Evolutionary conservation across 35 echinoderm and acorn worm genomes (phyloP).

Genomic region (Anneissia japonica): DNA sequence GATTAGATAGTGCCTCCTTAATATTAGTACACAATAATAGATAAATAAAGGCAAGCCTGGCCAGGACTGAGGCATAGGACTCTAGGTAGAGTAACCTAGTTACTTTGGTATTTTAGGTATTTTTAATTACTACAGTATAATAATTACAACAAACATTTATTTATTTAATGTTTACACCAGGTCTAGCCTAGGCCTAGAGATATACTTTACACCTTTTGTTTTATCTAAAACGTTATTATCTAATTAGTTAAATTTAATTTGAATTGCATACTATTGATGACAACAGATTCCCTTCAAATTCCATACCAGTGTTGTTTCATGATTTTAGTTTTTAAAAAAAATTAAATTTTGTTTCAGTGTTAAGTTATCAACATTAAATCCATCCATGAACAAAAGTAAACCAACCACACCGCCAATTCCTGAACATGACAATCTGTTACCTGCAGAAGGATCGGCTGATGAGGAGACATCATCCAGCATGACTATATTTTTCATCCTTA

Average conservation of each 20-base stretch:
- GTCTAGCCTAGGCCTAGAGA: too few species aligned
- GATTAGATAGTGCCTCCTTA: neutral
- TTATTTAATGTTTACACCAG: too few species aligned
- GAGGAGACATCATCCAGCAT: slow-evolving; percentile 66
- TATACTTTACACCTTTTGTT: too few species aligned
- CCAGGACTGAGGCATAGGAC: too few species aligned
- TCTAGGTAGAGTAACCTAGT: too few species aligned
- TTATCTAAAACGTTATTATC: too few species aligned
- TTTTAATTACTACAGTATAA: too few species aligned
- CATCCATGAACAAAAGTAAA: neutral
- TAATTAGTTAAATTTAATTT: too few species aligned
- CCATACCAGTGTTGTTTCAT: neutral
- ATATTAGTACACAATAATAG: neutral
- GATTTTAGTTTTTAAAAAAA: neutral
- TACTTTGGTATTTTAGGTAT: too few species aligned
- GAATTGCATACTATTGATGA: neutral
- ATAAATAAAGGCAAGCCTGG: too few species aligned
- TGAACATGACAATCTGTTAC: slow-evolving; percentile 48
- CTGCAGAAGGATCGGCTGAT: slow-evolving; percentile 58
- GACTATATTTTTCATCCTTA: slow-evolving; percentile 87
- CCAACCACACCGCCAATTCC: slow-evolving; percentile 17
- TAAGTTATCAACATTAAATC: neutral
- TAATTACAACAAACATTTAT: too few species aligned
- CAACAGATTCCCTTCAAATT: neutral
- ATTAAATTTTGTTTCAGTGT: neutral